These are phyloP conservation scores for Chlorops oryzae DNA, from an alignment of 1,140 invertebrate species.

Conservation along the genomic window DNA sequence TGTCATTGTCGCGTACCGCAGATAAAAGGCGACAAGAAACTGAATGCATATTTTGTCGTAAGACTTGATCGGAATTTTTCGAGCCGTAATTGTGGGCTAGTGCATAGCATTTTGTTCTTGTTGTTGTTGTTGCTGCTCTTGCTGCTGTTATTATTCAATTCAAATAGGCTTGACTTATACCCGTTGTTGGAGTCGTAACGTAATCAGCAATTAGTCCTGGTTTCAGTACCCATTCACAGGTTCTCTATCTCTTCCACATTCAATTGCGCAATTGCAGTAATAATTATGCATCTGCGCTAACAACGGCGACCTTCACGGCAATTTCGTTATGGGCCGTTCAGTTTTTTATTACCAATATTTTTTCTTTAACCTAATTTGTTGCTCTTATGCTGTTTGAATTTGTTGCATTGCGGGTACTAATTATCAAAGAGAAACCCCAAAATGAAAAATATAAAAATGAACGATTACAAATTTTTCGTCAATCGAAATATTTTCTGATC, in stretches of 20 bases:
- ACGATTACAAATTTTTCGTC: too few species aligned
- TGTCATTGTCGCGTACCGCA: too few species aligned
- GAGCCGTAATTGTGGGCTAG: background rate
- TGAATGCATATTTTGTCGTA: too few species aligned
- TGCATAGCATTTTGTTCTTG: background rate
- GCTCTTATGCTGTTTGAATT: background rate
- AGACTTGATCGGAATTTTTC: slow-evolving; percentile 1
- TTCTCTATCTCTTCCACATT: background rate
- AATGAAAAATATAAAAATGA: background rate
- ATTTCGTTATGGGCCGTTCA: background rate
- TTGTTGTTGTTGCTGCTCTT: too few species aligned
- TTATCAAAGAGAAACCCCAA: background rate
- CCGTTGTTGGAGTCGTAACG: too few species aligned
- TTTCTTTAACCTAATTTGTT: background rate
- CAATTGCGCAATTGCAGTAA: background rate
- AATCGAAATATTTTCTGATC: too few species aligned
- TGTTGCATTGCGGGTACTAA: background rate
- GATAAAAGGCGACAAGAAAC: too few species aligned
- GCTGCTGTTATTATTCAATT: too few species aligned
- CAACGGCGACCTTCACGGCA: background rate
- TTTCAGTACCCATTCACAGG: background rate
- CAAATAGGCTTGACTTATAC: too few species aligned
- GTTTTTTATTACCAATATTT: too few species aligned
- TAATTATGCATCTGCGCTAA: background rate
- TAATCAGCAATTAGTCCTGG: background rate